Base-by-base conservation (phyloP, 1,140 invertebrate species). In the Drosophila leontia region DNA sequence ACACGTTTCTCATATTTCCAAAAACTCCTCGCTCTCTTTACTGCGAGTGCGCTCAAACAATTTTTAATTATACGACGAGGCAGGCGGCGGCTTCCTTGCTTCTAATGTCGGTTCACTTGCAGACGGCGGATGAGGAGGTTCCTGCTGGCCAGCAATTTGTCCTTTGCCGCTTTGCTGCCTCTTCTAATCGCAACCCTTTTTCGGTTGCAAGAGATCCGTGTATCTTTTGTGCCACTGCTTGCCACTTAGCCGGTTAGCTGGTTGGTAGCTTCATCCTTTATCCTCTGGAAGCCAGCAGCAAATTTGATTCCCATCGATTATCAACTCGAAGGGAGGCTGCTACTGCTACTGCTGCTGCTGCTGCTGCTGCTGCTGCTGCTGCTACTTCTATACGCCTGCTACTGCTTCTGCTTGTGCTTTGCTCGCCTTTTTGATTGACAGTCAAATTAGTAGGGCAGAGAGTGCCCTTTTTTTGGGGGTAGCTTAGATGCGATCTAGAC, bases 241-340 rank as follows among this genome's bases (percentile, higher is more conserved):
- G 78, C 59, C 58, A 61, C 35, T 47, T 41, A 37, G 55, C 17
- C 37, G n/a, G 50, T 37, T 51, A 37, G 37, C 53, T 64, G 70
- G 42, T n/a, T 12, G 26, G 26, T 29, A 12, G 41, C 15, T 32
- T 29, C 26, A 9, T n/a, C 11, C 19, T 48, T 48, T 23, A 15
- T 19, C 34, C 19, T 55, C 23, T 72, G 70, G 51, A 72, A 51
- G 67, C 67, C 39, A 15, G 62, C 34, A 68, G 64, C 75, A 78
- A 79, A 91, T 91, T 91, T 91, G 88, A 91, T 88, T 91, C 84
- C 79, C 88, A 91, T 91, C 88, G 88, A 91, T 91, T 82, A 88
- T 82, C 80, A 71, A 57, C 61, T 70, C 26, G 50, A 56, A 78
- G 32, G 42, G 61, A 58, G 60, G 65, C 26, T 42, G 50, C 44